phyloP scores from a whole-genome alignment of 2,797 vertebrate species.

The Coracias cyanogaster region DNA sequence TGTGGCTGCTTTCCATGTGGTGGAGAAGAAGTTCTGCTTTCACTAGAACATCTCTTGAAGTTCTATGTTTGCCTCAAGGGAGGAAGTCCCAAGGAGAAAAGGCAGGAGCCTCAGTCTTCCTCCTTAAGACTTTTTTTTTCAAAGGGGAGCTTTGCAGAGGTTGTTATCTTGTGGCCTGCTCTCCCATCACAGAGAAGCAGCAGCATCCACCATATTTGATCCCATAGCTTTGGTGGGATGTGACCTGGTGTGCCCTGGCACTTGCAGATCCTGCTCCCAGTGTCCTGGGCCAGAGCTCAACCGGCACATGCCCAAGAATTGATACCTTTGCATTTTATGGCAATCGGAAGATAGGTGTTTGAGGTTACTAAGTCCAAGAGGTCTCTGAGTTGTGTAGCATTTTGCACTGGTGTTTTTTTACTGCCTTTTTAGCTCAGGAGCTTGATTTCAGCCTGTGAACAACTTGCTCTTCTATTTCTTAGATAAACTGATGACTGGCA shows the following conservation, averaged over 20 bases:
- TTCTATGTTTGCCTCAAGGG: background rate
- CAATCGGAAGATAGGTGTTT: background rate
- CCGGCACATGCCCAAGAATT: accelerated
- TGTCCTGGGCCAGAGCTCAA: accelerated
- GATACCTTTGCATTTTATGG: background rate
- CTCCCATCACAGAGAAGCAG: background rate
- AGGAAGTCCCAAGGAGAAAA: background rate
- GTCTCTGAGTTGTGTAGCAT: background rate
- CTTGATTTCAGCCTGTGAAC: background rate
- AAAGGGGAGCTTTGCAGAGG: background rate
- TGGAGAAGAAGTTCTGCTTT: background rate
- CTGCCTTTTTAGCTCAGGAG: background rate
- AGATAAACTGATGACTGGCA: background rate
- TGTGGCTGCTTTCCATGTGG: background rate
- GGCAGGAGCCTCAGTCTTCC: background rate
- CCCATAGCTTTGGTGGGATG: accelerated
- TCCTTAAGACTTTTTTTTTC: background rate
- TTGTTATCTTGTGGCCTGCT: too few species aligned
- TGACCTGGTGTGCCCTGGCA: background rate
- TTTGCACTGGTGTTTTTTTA: background rate
- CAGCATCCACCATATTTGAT: background rate
- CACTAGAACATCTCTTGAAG: background rate
- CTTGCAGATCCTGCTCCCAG: background rate
- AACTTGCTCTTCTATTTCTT: background rate
- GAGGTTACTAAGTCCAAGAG: background rate